These are phyloP conservation scores for Helarctos malayanus DNA, from an alignment of 2,797 vertebrate genomes.

Conservation along the genomic window DNA sequence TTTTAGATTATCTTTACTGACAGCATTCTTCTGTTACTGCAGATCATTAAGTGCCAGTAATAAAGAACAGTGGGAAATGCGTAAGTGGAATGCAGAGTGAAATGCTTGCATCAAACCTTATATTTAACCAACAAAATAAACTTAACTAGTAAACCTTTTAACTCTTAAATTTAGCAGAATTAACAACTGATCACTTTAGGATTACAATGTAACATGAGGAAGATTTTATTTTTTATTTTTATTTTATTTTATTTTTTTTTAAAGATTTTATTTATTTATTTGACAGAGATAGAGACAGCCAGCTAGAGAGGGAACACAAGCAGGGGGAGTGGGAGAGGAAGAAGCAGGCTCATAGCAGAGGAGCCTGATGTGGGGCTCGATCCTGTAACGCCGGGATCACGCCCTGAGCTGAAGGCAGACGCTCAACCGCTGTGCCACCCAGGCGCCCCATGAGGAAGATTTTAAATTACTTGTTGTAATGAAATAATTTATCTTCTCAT, in stretches of 20 bases:
- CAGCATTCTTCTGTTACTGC: slow-evolving; percentile 22
- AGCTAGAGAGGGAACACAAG: too few relatives aligned
- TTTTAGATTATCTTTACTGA: slow-evolving; percentile 53
- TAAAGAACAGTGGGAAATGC: not conserved
- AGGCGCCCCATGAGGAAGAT: too few relatives aligned
- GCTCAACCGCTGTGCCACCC: too few relatives aligned
- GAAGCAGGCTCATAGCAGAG: too few relatives aligned
- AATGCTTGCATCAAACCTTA: slow-evolving; percentile 9
- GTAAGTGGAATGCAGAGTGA: slow-evolving; percentile 26
- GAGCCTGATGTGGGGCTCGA: too few relatives aligned
- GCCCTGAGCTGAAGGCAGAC: too few relatives aligned
- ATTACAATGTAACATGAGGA: slow-evolving; percentile 46
- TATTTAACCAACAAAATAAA: slow-evolving; percentile 60
- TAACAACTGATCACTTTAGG: slow-evolving; percentile 23
- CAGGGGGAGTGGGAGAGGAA: too few relatives aligned
- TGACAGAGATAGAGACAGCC: too few relatives aligned
- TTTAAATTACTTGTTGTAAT: not conserved
- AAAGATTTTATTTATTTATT: too few relatives aligned
- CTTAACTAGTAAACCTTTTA: slow-evolving; percentile 54
- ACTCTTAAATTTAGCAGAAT: slow-evolving; percentile 32
- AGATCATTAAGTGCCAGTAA: slow-evolving; percentile 38
- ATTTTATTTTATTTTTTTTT: too few relatives aligned
- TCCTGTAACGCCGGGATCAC: too few relatives aligned
- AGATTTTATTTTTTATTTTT: not conserved
- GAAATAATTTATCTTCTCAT: slow-evolving; percentile 26